These are phyloP conservation scores for Cheumatopsyche charites DNA, from an alignment of 1,140 invertebrate species.

Conservation along the genomic window DNA sequence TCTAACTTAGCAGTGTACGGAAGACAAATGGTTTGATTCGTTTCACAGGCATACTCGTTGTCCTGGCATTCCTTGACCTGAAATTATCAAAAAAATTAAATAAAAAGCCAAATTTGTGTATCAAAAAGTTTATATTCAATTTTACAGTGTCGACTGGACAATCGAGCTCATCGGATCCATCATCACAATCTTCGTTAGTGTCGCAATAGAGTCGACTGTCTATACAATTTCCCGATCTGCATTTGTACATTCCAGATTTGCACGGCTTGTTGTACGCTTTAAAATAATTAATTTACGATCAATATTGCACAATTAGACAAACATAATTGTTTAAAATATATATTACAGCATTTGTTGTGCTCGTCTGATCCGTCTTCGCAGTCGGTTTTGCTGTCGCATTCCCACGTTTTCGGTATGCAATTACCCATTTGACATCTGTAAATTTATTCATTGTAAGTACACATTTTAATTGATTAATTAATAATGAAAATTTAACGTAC, in stretches of 20 bases:
- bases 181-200: conserved; percentile 41
- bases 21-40: conserved; percentile 54
- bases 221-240: conserved; percentile 35
- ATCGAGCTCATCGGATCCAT: conserved; percentile 41
- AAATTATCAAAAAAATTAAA: neutral
- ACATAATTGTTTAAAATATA: neutral
- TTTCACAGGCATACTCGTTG: conserved; percentile 58
- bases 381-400: conserved; percentile 72
- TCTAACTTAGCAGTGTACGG: conserved; percentile 58
- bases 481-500: conserved; percentile 13
- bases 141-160: too few relatives aligned
- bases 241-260: conserved; percentile 37
- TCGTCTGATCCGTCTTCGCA: conserved; percentile 74
- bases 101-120: too few relatives aligned
- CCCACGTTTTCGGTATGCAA: conserved; percentile 73
- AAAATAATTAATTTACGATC: conserved; percentile 22
- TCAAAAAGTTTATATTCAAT: too few relatives aligned
- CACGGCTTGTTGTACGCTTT: conserved; percentile 43
- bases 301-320: neutral
- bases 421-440: conserved; percentile 60
- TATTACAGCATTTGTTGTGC: conserved; percentile 60
- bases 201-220: conserved; percentile 35
- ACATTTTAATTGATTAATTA: too few relatives aligned
- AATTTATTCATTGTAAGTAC: conserved; percentile 33
- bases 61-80: conserved; percentile 52